phyloP scores from a whole-genome alignment of 2,797 vertebrate genomes.

The Linurgus olivaceus region DNA sequence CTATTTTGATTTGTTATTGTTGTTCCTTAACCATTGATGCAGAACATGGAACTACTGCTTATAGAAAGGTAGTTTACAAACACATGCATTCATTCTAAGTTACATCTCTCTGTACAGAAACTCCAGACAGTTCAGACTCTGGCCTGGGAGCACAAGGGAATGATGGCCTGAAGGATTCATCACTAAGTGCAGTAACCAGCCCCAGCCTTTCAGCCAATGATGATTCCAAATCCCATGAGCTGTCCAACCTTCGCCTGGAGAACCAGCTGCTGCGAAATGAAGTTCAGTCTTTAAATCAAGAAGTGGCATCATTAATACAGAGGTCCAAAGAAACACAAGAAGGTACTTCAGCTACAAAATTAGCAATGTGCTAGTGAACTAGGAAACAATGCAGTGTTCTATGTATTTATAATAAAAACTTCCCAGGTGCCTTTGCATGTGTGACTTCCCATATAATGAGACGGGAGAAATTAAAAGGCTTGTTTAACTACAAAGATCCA shows the following conservation, averaged over 20 bases:
- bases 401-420: background rate
- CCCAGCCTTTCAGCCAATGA: slow-evolving; percentile 52
- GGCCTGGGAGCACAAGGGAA: slow-evolving; percentile 75
- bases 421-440: background rate
- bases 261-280: slow-evolving; percentile 94
- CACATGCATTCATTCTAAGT: background rate
- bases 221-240: slow-evolving; percentile 80
- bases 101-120: slow-evolving; percentile 68
- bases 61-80: background rate
- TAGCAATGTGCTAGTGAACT: background rate
- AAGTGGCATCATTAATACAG: slow-evolving; percentile 94
- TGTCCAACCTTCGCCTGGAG: slow-evolving; percentile 94
- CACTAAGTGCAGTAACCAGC: slow-evolving; percentile 36
- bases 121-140: slow-evolving; percentile 81
- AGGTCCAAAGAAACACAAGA: slow-evolving; percentile 92
- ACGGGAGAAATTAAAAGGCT: background rate
- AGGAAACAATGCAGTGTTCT: background rate
- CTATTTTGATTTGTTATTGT: background rate
- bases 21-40: background rate
- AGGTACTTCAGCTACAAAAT: slow-evolving; percentile 70
- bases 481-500: background rate
- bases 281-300: slow-evolving; percentile 95
- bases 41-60: background rate
- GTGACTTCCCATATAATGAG: background rate
- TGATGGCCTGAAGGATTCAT: slow-evolving; percentile 62